Conservation (phyloP, 2,113 vertebrate species). For the Candoia aspera region DNA sequence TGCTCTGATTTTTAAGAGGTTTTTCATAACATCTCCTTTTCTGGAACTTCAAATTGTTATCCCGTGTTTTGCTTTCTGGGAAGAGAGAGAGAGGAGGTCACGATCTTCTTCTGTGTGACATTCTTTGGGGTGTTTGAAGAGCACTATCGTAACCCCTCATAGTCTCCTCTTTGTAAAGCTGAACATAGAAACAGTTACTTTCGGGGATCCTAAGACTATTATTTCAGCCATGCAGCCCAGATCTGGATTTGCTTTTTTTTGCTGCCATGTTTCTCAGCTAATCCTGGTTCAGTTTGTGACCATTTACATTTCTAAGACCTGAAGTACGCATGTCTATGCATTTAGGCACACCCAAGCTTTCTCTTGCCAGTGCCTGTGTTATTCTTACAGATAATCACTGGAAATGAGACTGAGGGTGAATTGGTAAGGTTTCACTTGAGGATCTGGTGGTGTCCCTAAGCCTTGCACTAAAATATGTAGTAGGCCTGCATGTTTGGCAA, state of each 20-base stretch:
- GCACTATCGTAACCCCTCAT: background rate
- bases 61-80: background rate
- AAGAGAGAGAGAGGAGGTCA: background rate
- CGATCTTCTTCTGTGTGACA: background rate
- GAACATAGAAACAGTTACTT: background rate
- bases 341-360: background rate
- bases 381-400: too few species aligned
- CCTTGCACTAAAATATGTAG: too few species aligned
- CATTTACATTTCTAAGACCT: background rate
- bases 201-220: background rate
- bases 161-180: background rate
- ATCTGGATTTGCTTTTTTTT: background rate
- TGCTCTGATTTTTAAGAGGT: too few species aligned
- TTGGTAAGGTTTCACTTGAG: too few species aligned
- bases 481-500: too few species aligned
- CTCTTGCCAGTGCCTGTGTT: too few species aligned
- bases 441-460: too few species aligned
- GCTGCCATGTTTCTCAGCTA: background rate
- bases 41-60: too few species aligned
- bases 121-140: background rate
- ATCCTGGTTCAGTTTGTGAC: background rate
- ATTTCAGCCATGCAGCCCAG: background rate
- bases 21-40: too few species aligned
- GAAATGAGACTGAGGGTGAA: too few species aligned
- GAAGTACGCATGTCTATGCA: background rate